Conservation (phyloP, 2,797 vertebrate species). For the Sphenodon punctatus region DNA sequence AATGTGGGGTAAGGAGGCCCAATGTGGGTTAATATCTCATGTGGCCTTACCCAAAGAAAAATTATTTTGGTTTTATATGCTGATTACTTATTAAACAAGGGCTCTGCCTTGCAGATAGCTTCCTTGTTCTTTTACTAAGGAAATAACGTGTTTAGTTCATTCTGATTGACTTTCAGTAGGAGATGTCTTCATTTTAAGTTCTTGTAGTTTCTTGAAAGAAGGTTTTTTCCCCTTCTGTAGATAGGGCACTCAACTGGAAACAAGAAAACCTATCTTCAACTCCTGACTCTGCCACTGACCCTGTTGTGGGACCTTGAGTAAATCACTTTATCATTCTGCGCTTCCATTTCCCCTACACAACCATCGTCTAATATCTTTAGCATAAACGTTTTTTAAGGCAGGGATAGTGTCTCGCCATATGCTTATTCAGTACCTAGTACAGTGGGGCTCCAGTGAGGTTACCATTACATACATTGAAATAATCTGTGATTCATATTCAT, state of each 20-base stretch:
- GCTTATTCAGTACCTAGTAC: too few relatives aligned
- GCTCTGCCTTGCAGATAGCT: slow-evolving; percentile 42
- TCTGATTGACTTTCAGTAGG: slow-evolving; percentile 56
- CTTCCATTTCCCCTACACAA: background rate
- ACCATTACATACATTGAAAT: background rate
- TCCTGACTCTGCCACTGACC: slow-evolving; percentile 6
- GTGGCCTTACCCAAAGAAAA: too few relatives aligned
- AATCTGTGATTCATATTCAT: background rate
- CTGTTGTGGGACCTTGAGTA: background rate
- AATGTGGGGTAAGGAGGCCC: too few relatives aligned
- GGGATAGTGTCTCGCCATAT: background rate
- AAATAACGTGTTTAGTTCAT: slow-evolving; percentile 55
- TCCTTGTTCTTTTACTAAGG: slow-evolving; percentile 49
- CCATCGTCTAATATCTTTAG: background rate
- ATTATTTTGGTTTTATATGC: slow-evolving; percentile 59
- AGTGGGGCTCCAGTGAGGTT: background rate
- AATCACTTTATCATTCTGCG: background rate
- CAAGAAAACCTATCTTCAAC: background rate
- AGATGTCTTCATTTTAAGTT: slow-evolving; percentile 28
- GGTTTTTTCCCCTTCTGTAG: too few relatives aligned
- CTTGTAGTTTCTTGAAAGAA: slow-evolving; percentile 1
- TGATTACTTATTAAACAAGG: slow-evolving; percentile 63
- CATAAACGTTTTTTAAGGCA: background rate
- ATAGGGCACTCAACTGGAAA: background rate
- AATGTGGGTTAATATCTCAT: too few relatives aligned